Conservation (phyloP, 2,797 vertebrate species). For the Sebastes matsubarae region DNA sequence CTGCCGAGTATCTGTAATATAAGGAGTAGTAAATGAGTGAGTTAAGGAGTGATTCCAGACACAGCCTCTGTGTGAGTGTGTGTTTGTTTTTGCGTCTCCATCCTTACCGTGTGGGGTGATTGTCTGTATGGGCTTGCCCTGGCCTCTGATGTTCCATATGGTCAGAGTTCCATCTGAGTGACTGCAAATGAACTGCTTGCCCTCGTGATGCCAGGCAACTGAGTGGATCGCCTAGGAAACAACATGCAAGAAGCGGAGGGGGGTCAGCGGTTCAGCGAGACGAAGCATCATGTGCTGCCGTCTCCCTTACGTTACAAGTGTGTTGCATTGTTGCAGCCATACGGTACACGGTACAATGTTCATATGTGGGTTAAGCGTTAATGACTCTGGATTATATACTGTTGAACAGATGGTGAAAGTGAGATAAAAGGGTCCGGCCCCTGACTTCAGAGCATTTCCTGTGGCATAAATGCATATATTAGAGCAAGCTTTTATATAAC, state of each 20-base stretch:
- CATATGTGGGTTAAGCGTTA: conserved; percentile 24
- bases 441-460: conserved; percentile 29
- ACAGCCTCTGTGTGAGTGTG: neutral
- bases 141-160: conserved; percentile 96
- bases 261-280: conserved; percentile 32
- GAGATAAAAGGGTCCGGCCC: conserved; percentile 31
- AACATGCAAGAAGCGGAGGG: conserved; percentile 41
- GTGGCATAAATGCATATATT: conserved; percentile 20
- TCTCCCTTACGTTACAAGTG: conserved; percentile 13
- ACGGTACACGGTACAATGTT: neutral
- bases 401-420: conserved; percentile 48
- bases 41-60: neutral
- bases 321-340: conserved; percentile 15
- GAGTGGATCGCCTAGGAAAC: conserved; percentile 93
- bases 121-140: conserved; percentile 94
- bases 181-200: conserved; percentile 99
- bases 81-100: neutral
- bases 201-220: conserved; percentile 98
- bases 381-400: conserved; percentile 10
- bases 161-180: conserved; percentile 98
- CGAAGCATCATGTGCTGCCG: conserved; percentile 44
- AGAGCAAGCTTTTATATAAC: conserved; percentile 13
- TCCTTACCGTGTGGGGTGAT: conserved; percentile 97
- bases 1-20: neutral
- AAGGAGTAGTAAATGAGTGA: neutral